Evolutionary conservation across 1,140 invertebrate species (phyloP).

Genomic region (Mercenaria mercenaria): DNA sequence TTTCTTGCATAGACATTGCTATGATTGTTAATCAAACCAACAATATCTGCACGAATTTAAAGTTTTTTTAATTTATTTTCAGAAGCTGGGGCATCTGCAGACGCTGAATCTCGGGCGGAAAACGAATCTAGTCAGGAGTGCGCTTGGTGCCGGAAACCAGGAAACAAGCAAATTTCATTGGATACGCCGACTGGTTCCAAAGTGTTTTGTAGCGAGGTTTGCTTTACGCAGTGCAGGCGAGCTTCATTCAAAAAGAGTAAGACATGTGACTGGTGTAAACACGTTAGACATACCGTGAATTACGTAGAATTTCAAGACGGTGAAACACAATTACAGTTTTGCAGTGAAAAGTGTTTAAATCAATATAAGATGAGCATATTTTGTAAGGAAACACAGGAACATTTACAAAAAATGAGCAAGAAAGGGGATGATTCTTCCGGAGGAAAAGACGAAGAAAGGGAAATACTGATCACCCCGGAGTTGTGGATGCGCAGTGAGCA

Average conservation of each 20-base stretch:
- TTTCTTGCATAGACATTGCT: no score
- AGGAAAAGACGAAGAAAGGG: conserved; percentile 49
- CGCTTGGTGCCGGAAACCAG: conserved; percentile 88
- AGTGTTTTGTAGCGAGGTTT: conserved; percentile 94
- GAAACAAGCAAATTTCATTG: conserved; percentile 86
- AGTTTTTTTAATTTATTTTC: background rate
- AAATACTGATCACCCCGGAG: conserved; percentile 93
- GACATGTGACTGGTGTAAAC: conserved; percentile 97
- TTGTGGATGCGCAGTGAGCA: conserved; percentile 88
- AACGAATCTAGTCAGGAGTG: conserved; percentile 75
- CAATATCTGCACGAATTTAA: background rate
- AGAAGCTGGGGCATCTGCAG: background rate
- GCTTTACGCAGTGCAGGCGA: conserved; percentile 94
- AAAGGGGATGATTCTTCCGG: conserved; percentile 82
- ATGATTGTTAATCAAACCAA: no score
- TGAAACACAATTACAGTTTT: conserved; percentile 88
- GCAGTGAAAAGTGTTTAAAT: conserved; percentile 95
- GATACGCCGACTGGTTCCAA: conserved; percentile 82
- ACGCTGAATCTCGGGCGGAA: background rate
- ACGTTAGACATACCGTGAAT: conserved; percentile 95
- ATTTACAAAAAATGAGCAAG: conserved; percentile 89
- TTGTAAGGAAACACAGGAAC: conserved; percentile 95
- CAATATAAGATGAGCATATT: conserved; percentile 99
- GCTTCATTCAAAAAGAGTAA: conserved; percentile 96
- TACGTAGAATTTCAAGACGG: conserved; percentile 93